These are phyloP conservation scores for Scopus umbretta DNA, from an alignment of 2,113 vertebrate genomes.

Conservation along the genomic window DNA sequence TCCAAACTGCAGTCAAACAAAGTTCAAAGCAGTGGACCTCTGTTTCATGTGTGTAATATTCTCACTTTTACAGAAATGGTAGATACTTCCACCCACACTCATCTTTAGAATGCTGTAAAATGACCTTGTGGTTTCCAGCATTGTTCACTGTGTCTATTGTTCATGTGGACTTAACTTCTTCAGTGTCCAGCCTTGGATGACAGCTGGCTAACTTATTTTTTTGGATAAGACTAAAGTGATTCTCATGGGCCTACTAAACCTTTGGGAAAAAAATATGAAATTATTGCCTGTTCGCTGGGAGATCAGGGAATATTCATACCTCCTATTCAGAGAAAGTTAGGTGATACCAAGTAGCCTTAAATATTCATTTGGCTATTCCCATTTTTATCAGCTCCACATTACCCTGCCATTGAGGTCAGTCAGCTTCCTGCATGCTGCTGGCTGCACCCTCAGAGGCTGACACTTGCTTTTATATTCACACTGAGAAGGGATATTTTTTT, in stretches of 20 bases:
- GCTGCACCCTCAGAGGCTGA: not conserved
- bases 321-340: not conserved
- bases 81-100: not conserved
- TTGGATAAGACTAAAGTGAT: not conserved
- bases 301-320: not conserved
- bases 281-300: not conserved
- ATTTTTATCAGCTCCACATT: not conserved
- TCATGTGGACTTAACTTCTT: not conserved
- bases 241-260: not conserved
- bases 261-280: not conserved
- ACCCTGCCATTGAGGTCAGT: not conserved
- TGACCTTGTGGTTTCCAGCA: not conserved
- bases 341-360: not conserved
- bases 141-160: not conserved
- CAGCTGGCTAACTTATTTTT: not conserved
- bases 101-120: not conserved
- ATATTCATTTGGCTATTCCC: not conserved
- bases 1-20: not conserved
- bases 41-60: not conserved
- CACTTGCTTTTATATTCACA: not conserved
- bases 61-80: not conserved
- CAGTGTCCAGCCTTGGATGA: not conserved
- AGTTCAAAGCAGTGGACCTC: not conserved
- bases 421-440: not conserved
- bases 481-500: not conserved